These are phyloP conservation scores for Dysidea cf. avara DNA, from an alignment of 37 sponge, comb jelly and placozoan species.

Conservation along the genomic window DNA sequence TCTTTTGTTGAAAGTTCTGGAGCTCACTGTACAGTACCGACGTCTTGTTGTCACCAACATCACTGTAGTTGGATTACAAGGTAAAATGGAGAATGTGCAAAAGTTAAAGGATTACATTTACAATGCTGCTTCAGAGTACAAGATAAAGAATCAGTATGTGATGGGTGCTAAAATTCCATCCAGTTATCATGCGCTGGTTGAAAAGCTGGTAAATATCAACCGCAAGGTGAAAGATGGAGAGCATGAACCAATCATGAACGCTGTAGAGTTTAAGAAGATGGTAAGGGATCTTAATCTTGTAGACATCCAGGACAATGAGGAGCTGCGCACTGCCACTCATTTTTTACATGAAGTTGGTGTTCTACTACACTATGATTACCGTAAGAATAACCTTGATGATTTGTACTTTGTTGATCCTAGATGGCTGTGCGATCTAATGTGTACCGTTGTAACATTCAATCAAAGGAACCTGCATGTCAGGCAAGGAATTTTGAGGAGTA, in stretches of 20 bases:
- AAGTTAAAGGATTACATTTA: conserved; percentile 46
- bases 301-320: conserved; percentile 38
- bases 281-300: conserved; percentile 8
- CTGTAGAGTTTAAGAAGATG: conserved; percentile 28
- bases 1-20: neutral
- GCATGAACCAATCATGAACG: conserved; percentile 33
- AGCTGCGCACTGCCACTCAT: conserved; percentile 35
- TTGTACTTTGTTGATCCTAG: conserved; percentile 71
- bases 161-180: conserved; percentile 62
- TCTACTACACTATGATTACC: conserved; percentile 65
- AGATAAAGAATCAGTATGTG: conserved; percentile 11
- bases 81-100: conserved; percentile 20
- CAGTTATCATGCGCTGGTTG: conserved; percentile 45
- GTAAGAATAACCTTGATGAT: conserved; percentile 47
- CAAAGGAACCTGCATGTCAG: conserved; percentile 44
- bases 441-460: conserved; percentile 53
- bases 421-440: conserved; percentile 79
- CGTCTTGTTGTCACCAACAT: conserved; percentile 1
- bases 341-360: conserved; percentile 55
- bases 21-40: neutral
- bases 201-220: conserved; percentile 9
- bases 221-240: neutral
- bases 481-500: conserved; percentile 59
- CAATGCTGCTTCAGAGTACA: conserved; percentile 35
- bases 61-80: neutral